Conservation (phyloP, 64 coral and sea anemone species). For the Anthopleura sola region DNA sequence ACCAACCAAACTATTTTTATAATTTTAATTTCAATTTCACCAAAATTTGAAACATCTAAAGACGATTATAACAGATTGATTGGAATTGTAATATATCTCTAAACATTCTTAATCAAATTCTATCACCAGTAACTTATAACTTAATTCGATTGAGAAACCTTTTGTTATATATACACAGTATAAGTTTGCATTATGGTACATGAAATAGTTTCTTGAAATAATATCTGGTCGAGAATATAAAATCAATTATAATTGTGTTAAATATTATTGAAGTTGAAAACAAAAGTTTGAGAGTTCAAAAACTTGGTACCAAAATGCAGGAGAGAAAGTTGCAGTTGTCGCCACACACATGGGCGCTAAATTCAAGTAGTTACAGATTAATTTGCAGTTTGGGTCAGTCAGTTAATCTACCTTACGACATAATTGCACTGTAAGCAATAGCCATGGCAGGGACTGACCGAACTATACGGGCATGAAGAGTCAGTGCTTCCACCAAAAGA, state of each 20-base stretch:
- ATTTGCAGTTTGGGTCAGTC: too few relatives aligned
- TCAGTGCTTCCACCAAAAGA: background rate
- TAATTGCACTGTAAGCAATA: constrained; percentile 26
- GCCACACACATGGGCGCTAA: too few relatives aligned
- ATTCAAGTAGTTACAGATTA: too few relatives aligned
- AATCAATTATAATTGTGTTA: too few relatives aligned
- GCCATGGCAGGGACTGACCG: constrained; percentile 11
- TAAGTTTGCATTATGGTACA: too few relatives aligned
- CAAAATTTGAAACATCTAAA: background rate
- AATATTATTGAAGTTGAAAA: too few relatives aligned
- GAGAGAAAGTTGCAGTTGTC: too few relatives aligned
- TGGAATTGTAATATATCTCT: background rate
- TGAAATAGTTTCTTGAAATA: too few relatives aligned
- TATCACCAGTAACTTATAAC: background rate
- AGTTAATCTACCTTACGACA: background rate
- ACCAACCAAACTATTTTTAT: background rate
- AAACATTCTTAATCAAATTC: background rate
- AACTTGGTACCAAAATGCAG: too few relatives aligned
- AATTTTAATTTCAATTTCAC: background rate
- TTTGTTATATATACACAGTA: background rate
- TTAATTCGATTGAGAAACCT: background rate
- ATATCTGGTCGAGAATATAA: too few relatives aligned
- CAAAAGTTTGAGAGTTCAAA: too few relatives aligned
- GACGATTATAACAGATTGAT: background rate
- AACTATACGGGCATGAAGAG: background rate